Percentiles rank a stretch among this genome's conserved stretches.
These are phyloP conservation scores for Zeugodacus cucurbitae DNA, from an alignment of 1,140 invertebrate genomes.

Conservation along the genomic window DNA sequence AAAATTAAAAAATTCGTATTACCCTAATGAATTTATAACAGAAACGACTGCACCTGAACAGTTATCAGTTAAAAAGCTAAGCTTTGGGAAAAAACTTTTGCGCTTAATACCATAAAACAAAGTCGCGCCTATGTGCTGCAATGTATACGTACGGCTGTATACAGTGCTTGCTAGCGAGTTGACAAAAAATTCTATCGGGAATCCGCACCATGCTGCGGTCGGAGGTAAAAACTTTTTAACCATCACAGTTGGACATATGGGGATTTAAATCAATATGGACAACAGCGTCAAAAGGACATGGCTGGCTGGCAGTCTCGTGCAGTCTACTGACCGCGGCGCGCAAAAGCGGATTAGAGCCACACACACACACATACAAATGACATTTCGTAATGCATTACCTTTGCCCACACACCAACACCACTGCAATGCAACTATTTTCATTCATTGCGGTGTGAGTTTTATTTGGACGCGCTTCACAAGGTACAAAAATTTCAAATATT, in stretches of 20 bases:
- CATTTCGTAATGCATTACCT: not conserved
- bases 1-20: not conserved
- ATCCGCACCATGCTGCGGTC: not conserved
- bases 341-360: conserved; percentile 1
- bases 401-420: not conserved
- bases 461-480: not conserved
- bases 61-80: not conserved
- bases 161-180: not conserved
- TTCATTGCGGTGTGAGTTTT: not conserved
- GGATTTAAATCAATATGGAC: conserved; percentile 2
- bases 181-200: not conserved
- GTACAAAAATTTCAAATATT: not conserved
- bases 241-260: not conserved
- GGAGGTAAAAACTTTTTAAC: not conserved
- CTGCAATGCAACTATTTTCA: not conserved
- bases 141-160: not conserved
- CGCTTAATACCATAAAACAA: not conserved
- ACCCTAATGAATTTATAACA: not conserved
- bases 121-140: not conserved
- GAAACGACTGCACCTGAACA: not conserved
- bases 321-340: not conserved
- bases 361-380: not conserved
- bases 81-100: not conserved
- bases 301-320: not conserved
- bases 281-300: not conserved